A percentile compares a stretch with the other conserved stretches of the same genome.
Conservation (phyloP, 2,113 vertebrate species). For the Trachemys scripta region DNA sequence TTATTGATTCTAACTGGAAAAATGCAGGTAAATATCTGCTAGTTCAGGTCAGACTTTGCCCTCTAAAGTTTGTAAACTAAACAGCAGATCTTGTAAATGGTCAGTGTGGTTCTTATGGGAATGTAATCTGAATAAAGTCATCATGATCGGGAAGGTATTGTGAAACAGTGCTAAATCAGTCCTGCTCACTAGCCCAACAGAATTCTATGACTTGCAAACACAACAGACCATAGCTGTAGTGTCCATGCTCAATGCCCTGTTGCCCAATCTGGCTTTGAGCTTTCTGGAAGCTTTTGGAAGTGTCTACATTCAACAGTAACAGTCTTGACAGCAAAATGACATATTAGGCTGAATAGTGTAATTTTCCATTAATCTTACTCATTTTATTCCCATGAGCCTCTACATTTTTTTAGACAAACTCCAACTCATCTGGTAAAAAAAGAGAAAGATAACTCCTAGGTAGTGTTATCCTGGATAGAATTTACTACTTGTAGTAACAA, state of each 20-base stretch:
- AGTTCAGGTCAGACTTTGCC: background rate
- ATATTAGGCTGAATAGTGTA: background rate
- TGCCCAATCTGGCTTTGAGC: background rate
- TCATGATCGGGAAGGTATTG: background rate
- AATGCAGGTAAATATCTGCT: background rate
- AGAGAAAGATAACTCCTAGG: background rate
- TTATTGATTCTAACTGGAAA: background rate
- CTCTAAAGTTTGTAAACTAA: background rate
- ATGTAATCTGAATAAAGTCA: background rate
- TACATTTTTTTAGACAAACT: background rate
- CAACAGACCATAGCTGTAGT: background rate
- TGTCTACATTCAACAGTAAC: background rate
- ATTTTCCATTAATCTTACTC: background rate
- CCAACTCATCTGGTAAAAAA: background rate
- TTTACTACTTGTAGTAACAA: no score
- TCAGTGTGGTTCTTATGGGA: background rate
- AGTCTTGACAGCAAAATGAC: background rate
- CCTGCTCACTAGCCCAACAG: background rate
- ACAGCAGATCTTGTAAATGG: background rate
- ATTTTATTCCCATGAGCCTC: no score
- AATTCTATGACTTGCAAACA: background rate
- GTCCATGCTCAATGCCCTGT: background rate
- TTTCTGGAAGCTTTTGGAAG: background rate
- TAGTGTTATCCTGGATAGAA: background rate
- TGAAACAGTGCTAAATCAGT: background rate